Evolutionary conservation across 2,888 invertebrate genomes (phyloP), one percentile per base, ranked within the genome.

Genomic region (Pammene fasciana): DNA sequence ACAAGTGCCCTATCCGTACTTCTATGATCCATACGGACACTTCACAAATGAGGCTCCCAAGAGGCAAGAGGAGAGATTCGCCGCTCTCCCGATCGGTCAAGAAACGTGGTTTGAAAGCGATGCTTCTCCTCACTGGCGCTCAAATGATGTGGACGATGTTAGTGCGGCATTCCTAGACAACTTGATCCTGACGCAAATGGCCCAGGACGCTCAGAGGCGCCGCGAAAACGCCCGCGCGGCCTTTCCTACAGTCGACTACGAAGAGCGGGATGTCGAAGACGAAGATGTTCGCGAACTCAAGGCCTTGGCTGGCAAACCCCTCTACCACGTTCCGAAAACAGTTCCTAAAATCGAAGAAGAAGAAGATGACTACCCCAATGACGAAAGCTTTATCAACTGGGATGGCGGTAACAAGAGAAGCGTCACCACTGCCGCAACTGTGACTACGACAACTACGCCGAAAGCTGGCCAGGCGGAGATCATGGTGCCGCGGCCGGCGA

Each of bases 81-180:
- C 94, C 50, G 89, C 94, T 13, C 87, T 94, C 45, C 94, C 95
- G 0, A 94, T 95, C 36, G 95, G 94, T n/a, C 95, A 95, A 78
- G 95, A 95, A 81, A 94, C 94, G 14, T 94, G 94, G 90, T 95
- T 94, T 74, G 94, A 95, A 80, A 94, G 92, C 73, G 94, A 94
- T 72, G 79, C 86, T 65, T 80, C 85, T 71, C 88, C 89, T 67
- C 87, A 83, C 73, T 93, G 89, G 90, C 87, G 86, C 67, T 79
- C 87, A 65, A 90, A 84, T 77, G 89, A 90, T 71, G 85, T 87
- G 55, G 93, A 93, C 85, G 92, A 87, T 83, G 93, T 90, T 81
- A 95, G 94, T 81, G 94, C 94, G 66, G 94, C 94, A 60, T 95
- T 95, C 82, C 88, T 95, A 67, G 94, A 95, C 78, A 95, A 95